Evolutionary conservation across 2,797 vertebrate genomes (phyloP), one percentile per base, ranked within the genome.

Genomic region (Austrolebias charrua): DNA sequence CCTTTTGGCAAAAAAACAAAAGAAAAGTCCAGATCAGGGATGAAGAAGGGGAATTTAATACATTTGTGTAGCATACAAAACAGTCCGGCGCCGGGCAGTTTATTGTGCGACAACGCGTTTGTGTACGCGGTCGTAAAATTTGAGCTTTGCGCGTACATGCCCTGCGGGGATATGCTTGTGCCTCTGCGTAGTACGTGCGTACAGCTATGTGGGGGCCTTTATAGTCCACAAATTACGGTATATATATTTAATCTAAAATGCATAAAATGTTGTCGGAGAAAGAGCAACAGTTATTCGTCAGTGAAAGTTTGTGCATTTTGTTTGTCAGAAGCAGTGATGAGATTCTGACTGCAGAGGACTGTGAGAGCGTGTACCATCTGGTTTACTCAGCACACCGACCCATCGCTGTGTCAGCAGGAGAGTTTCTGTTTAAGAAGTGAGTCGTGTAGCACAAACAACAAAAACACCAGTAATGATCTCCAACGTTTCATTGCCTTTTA

Each of bases 341-440:
- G 92, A 94, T 97, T 80, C 92, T 97, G 82, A 96, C 95, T 80
- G 95, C 96, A 60, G 97, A 98, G 92, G 97, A 98, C 90, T 98
- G 97, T 92, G 97, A 98, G 92, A 98, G 96, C 58, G 95, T 98
- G 8, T 98, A 98, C 87, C 97, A 98, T 82, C 91, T 98, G 83
- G 97, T 98, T 79, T 98, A 98, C 89, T 98, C 97, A 0, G 96
- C 97, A 83, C 95, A 98, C 81, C 93, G 97, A 58, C 97, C 97
- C 50, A 96, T 98, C 33, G 97, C 96, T 56, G 92, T 98, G 75
- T 95, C 97, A 3, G 96, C 97, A 44, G 97, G 97, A 81, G 97
- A 98, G 82, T 98, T 98, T 89, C 94, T 98, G 14, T 98, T 95
- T 76, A 97, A 96, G 91, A 98, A 98, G 97, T 98, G 92, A 93